phyloP scores from a whole-genome alignment of 2,113 vertebrate species.

The Etia nguti region DNA sequence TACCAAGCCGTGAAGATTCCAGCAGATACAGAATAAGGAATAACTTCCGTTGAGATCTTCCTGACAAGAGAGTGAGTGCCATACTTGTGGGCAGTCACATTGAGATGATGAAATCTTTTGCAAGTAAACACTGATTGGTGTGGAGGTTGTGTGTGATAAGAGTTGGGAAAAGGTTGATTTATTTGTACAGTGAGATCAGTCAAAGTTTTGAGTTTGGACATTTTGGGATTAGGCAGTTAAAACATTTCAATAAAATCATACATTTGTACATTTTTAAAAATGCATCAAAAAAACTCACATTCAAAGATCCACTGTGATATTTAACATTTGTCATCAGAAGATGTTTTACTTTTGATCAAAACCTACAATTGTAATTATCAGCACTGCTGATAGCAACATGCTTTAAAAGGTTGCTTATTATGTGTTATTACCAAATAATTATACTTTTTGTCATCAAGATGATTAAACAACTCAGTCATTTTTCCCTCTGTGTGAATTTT shows the following conservation, averaged over 20 bases:
- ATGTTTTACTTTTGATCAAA: background rate
- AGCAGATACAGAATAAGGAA: constrained; percentile 25
- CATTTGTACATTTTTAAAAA: background rate
- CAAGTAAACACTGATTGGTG: constrained; percentile 29
- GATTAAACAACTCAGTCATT: background rate
- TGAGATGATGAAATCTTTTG: constrained; percentile 36
- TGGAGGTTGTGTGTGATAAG: constrained; percentile 2
- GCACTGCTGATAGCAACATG: background rate
- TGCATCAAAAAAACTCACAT: background rate
- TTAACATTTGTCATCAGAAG: background rate
- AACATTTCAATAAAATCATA: background rate
- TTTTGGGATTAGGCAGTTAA: background rate
- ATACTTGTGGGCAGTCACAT: constrained; percentile 3
- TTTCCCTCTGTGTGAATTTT: background rate
- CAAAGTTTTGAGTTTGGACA: background rate
- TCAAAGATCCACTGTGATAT: background rate
- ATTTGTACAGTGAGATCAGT: background rate
- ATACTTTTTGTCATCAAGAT: background rate
- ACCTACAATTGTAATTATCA: background rate
- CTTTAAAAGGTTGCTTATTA: background rate
- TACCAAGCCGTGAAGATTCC: background rate
- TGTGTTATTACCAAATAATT: background rate
- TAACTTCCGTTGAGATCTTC: constrained; percentile 17
- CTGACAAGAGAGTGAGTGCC: constrained; percentile 27
- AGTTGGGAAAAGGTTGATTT: background rate